phyloP scores from a whole-genome alignment of 1,140 invertebrate species.

The Paracyclopina nana region DNA sequence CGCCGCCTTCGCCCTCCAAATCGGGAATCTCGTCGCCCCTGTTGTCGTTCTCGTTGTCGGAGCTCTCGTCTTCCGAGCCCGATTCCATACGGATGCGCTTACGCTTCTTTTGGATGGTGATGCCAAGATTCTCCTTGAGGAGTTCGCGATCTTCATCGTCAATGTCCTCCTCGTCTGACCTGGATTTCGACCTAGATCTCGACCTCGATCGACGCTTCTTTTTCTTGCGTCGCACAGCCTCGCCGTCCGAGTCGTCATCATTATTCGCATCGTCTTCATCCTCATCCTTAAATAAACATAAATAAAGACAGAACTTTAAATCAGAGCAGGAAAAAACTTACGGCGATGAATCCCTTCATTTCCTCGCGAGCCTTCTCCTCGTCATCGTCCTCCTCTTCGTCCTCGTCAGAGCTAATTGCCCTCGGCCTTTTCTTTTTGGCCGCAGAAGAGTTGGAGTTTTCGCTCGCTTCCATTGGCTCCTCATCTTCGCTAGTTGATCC shows the following conservation, averaged over 20 bases:
- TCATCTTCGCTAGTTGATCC: slow-evolving; percentile 7
- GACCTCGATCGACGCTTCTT: slow-evolving; percentile 16
- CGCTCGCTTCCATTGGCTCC: slow-evolving; percentile 4
- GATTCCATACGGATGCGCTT: slow-evolving; percentile 18
- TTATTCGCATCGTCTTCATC: slow-evolving; percentile 16
- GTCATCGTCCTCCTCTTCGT: slow-evolving; percentile 19
- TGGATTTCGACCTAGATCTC: slow-evolving; percentile 18
- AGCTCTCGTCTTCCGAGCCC: slow-evolving; percentile 19
- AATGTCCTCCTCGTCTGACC: slow-evolving; percentile 19
- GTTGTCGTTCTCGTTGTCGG: slow-evolving; percentile 15
- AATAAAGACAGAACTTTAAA: slow-evolving; percentile 1
- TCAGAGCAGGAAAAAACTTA: not conserved
- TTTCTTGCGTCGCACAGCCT: slow-evolving; percentile 12
- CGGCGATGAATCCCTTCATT: slow-evolving; percentile 17
- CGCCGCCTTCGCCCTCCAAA: slow-evolving; percentile 38
- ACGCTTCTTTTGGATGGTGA: slow-evolving; percentile 49
- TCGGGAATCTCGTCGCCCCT: slow-evolving; percentile 53
- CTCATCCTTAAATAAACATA: slow-evolving; percentile 7
- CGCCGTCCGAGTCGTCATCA: slow-evolving; percentile 12
- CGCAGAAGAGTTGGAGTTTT: not conserved
- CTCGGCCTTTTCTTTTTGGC: slow-evolving; percentile 9
- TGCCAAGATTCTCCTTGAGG: slow-evolving; percentile 91
- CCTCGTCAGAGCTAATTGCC: slow-evolving; percentile 14
- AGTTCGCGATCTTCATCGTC: slow-evolving; percentile 40
- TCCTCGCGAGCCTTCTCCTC: slow-evolving; percentile 18